phyloP scores from a whole-genome alignment of 2,797 vertebrate species.

The Dicrostonyx torquatus region DNA sequence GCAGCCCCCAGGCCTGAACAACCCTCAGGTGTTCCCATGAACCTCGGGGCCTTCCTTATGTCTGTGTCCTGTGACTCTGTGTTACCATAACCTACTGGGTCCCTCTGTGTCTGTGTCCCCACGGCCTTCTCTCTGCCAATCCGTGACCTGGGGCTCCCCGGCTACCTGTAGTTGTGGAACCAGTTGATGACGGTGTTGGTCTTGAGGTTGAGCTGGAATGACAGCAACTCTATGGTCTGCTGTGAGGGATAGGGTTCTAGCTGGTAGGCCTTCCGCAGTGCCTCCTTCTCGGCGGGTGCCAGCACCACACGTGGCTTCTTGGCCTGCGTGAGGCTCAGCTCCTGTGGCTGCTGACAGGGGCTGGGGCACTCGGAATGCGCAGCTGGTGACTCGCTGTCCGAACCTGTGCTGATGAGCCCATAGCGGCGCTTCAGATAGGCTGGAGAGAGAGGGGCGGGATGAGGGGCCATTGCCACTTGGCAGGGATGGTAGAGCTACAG shows the following conservation, averaged over 20 bases:
- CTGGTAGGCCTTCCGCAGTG: constrained; percentile 95
- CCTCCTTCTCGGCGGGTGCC: constrained; percentile 96
- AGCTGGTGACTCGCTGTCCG: constrained; percentile 95
- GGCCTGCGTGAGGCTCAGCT: constrained; percentile 94
- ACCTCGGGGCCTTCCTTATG: background rate
- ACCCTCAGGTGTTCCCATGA: background rate
- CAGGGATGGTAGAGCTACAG: background rate
- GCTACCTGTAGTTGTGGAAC: constrained; percentile 99
- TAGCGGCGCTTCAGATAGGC: constrained; percentile 98
- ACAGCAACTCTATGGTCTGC: constrained; percentile 97
- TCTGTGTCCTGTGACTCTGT: background rate
- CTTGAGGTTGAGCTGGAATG: constrained; percentile 96
- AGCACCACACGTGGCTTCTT: constrained; percentile 98
- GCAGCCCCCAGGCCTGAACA: background rate
- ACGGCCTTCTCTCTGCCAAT: background rate
- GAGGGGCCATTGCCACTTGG: background rate
- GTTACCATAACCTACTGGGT: background rate
- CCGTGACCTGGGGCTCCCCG: too few relatives aligned
- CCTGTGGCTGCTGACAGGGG: constrained; percentile 90
- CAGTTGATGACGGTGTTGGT: constrained; percentile 99
- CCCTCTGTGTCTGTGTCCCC: background rate
- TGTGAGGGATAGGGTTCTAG: constrained; percentile 98
- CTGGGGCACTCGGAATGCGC: constrained; percentile 94
- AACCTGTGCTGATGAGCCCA: constrained; percentile 93
- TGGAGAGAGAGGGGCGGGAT: constrained; percentile 74